Conservation (phyloP, 1,140 invertebrate genomes). For the Onthophagus taurus region DNA sequence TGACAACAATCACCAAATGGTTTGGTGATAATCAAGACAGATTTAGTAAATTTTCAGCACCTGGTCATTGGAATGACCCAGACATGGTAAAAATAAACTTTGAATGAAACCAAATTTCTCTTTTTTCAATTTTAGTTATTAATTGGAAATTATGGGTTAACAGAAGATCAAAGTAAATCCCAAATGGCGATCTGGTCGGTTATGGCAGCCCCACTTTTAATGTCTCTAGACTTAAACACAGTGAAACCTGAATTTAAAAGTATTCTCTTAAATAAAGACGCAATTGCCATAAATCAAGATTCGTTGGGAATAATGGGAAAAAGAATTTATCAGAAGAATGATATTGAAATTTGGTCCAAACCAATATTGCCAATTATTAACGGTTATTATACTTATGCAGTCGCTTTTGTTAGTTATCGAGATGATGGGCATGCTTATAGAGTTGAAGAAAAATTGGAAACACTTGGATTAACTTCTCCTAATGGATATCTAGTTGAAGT, state of each 20-base stretch:
- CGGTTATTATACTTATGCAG: conserved; percentile 40
- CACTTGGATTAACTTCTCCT: conserved; percentile 40
- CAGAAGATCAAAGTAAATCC: conserved; percentile 67
- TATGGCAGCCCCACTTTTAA: conserved; percentile 77
- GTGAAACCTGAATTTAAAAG: conserved; percentile 63
- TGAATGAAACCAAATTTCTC: neutral
- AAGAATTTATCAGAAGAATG: conserved; percentile 31
- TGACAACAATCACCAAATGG: conserved; percentile 65
- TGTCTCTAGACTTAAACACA: conserved; percentile 73
- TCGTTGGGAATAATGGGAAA: conserved; percentile 59
- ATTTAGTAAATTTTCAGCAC: conserved; percentile 62
- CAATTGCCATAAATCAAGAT: conserved; percentile 81
- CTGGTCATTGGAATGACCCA: conserved; percentile 87
- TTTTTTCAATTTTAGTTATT: conserved; percentile 48
- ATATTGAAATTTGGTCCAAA: conserved; percentile 42
- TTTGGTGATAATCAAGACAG: conserved; percentile 67
- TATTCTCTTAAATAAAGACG: conserved; percentile 66
- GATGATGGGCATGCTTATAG: conserved; percentile 49
- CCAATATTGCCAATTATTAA: conserved; percentile 36
- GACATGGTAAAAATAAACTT: conserved; percentile 60
- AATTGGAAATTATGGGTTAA: conserved; percentile 80
- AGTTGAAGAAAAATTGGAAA: conserved; percentile 42
- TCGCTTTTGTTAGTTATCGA: conserved; percentile 47
- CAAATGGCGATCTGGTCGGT: conserved; percentile 91
- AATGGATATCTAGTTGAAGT: conserved; percentile 42